Conservation (phyloP, 2,797 vertebrate genomes). For the Gymnothorax javanicus region DNA sequence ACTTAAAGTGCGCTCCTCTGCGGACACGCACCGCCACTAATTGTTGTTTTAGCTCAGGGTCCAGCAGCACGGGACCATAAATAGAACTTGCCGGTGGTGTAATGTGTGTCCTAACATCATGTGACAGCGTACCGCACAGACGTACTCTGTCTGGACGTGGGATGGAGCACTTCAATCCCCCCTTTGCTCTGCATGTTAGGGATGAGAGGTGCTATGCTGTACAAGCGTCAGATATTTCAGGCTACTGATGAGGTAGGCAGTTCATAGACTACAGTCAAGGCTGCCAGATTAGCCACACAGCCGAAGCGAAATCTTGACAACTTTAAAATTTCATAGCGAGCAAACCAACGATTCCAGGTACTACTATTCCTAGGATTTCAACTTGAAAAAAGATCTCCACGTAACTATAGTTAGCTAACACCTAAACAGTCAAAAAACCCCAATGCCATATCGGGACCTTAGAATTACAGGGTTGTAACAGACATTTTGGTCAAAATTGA, state of each 20-base stretch:
- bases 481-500: no score
- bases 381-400: not conserved
- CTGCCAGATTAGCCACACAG: not conserved
- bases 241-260: not conserved
- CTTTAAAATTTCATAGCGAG: not conserved
- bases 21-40: conserved; percentile 42
- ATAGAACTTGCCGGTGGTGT: conserved; percentile 9
- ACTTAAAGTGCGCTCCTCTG: conserved; percentile 22
- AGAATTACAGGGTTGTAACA: no score
- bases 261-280: not conserved
- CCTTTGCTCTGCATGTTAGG: not conserved
- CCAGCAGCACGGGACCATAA: conserved; percentile 27
- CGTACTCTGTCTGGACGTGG: conserved; percentile 12
- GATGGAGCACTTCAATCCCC: not conserved
- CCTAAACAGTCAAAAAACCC: not conserved
- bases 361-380: not conserved
- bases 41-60: conserved; percentile 41
- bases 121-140: conserved; percentile 9
- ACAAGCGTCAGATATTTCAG: not conserved
- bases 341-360: not conserved
- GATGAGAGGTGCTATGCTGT: not conserved
- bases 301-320: not conserved
- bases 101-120: conserved; percentile 6
- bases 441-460: no score
- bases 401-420: not conserved